Conservation (phyloP, 2,888 invertebrate species). For the Rotaria magnacalcarata region DNA sequence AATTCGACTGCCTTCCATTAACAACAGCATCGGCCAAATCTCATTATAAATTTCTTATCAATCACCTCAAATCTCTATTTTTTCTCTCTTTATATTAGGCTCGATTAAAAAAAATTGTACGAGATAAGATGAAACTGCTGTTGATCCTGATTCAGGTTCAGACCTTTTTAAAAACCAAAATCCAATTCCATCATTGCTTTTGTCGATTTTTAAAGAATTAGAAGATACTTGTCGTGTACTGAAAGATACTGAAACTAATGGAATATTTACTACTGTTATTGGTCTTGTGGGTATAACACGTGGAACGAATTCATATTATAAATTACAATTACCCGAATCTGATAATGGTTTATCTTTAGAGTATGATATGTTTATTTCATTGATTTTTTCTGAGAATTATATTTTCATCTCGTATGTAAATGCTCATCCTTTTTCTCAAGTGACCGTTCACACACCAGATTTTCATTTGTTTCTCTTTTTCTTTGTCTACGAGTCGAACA, state of each 20-base stretch:
- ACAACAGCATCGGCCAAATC: constrained; percentile 34
- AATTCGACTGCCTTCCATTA: background rate
- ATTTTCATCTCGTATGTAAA: no score
- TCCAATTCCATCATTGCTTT: background rate
- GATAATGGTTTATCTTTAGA: constrained; percentile 62
- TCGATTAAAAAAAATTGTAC: background rate
- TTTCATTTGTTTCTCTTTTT: no score
- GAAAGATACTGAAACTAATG: constrained; percentile 47
- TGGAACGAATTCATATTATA: constrained; percentile 88
- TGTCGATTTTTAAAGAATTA: constrained; percentile 58
- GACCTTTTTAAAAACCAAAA: background rate
- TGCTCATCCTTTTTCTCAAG: no score
- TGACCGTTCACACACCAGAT: no score
- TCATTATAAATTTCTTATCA: constrained; percentile 4
- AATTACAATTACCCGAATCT: constrained; percentile 78
- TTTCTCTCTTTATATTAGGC: background rate
- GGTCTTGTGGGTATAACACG: constrained; percentile 77
- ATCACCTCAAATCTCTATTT: background rate
- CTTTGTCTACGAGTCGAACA: constrained; percentile 75
- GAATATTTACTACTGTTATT: constrained; percentile 72
- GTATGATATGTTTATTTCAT: constrained; percentile 7
- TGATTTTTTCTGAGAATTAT: no score
- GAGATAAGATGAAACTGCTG: constrained; percentile 66
- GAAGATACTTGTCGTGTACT: constrained; percentile 75
- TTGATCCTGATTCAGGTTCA: constrained; percentile 76